Evolutionary conservation across 2,797 vertebrate species (phyloP).

Genomic region (Chiloscyllium punctatum): DNA sequence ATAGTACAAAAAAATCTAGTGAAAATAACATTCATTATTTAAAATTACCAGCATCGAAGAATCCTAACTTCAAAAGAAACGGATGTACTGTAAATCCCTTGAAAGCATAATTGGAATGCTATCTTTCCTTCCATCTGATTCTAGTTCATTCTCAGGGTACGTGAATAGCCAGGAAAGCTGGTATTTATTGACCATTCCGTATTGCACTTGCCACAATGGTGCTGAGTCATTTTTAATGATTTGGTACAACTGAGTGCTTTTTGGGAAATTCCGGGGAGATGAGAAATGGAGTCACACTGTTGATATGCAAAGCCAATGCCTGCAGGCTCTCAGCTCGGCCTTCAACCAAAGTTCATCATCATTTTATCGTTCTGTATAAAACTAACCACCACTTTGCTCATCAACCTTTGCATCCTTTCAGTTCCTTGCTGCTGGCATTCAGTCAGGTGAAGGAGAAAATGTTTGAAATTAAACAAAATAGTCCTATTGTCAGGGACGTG

Average conservation of each 20-base stretch:
- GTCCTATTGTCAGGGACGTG: conserved; percentile 27
- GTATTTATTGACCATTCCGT: background rate
- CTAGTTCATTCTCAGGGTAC: background rate
- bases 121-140: background rate
- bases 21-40: conserved; percentile 1
- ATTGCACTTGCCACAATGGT: background rate
- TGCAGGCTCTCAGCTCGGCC: background rate
- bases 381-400: background rate
- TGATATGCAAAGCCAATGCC: background rate
- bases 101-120: background rate
- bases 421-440: background rate
- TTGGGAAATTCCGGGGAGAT: background rate
- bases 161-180: background rate
- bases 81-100: too few relatives aligned
- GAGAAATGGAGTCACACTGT: background rate
- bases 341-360: background rate
- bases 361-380: background rate
- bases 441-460: conserved; percentile 24
- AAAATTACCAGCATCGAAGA: background rate
- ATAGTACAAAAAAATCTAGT: background rate
- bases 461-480: conserved; percentile 11
- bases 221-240: background rate
- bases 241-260: background rate
- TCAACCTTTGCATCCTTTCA: background rate
- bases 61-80: background rate